phyloP scores from a whole-genome alignment of 2,113 vertebrate species.

The Perognathus longimembris region DNA sequence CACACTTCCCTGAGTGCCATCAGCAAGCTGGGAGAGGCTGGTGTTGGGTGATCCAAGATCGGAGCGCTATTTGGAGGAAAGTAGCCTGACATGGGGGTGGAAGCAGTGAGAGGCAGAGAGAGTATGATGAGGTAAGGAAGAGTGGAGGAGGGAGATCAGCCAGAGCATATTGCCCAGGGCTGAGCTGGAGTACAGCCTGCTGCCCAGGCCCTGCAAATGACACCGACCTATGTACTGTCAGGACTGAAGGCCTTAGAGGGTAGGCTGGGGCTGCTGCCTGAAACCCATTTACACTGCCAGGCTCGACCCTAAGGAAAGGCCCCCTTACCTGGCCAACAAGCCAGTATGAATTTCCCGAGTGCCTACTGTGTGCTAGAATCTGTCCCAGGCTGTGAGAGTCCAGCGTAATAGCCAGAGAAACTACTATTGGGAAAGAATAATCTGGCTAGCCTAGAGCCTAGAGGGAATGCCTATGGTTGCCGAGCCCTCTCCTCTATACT shows the following conservation, averaged over 20 bases:
- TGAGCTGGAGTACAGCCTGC: neutral
- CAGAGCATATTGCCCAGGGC: neutral
- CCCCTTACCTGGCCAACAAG: neutral
- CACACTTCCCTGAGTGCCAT: neutral
- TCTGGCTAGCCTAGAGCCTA: fast-evolving
- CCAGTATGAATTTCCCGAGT: neutral
- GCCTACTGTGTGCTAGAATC: too few species aligned
- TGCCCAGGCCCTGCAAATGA: neutral
- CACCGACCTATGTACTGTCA: neutral
- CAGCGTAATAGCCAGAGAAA: neutral
- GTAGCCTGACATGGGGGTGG: neutral
- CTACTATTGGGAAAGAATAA: neutral
- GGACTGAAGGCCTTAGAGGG: neutral
- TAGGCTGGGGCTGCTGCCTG: neutral
- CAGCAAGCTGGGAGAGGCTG: neutral
- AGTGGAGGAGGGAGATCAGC: too few species aligned
- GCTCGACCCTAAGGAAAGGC: neutral
- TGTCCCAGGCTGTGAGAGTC: neutral
- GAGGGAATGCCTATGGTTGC: fast-evolving
- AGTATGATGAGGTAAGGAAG: neutral
- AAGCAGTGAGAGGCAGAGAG: neutral
- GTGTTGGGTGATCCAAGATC: neutral
- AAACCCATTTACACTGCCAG: neutral
- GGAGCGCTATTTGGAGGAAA: neutral
- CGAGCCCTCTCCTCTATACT: neutral